These are phyloP conservation scores for Metellina segmentata DNA, from an alignment of 2,888 invertebrate genomes.

Conservation along the genomic window DNA sequence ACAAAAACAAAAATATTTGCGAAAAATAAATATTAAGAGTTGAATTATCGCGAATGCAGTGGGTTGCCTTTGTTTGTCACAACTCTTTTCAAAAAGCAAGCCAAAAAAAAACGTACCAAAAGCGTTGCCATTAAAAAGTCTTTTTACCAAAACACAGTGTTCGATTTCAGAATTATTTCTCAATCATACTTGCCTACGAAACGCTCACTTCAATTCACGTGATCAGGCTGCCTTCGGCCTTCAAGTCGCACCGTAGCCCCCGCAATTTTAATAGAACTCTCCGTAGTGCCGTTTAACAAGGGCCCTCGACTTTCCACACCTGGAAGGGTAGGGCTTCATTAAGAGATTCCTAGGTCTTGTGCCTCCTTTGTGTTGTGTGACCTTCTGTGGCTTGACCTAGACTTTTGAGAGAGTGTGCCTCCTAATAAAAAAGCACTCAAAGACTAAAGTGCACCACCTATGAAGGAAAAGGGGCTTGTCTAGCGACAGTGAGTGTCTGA, in stretches of 20 bases:
- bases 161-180: too few relatives aligned
- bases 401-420: background rate
- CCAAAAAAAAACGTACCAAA: too few relatives aligned
- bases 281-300: background rate
- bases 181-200: too few relatives aligned
- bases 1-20: too few relatives aligned
- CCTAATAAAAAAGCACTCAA: background rate
- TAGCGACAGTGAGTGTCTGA: background rate
- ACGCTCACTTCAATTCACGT: too few relatives aligned
- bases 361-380: background rate
- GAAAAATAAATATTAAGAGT: too few relatives aligned
- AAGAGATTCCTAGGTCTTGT: background rate
- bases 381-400: background rate
- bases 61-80: too few relatives aligned
- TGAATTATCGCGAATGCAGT: too few relatives aligned
- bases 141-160: too few relatives aligned
- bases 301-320: slow-evolving; percentile 17
- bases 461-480: background rate
- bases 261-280: background rate
- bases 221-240: background rate
- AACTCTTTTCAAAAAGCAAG: too few relatives aligned
- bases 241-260: background rate
- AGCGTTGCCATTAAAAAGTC: too few relatives aligned
- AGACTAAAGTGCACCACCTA: background rate
- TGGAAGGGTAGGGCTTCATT: slow-evolving; percentile 23